Percentiles rank a stretch among this genome's conserved stretches.
Evolutionary conservation across 2,113 vertebrate genomes (phyloP).

Genomic region (Sinosuthora webbiana): DNA sequence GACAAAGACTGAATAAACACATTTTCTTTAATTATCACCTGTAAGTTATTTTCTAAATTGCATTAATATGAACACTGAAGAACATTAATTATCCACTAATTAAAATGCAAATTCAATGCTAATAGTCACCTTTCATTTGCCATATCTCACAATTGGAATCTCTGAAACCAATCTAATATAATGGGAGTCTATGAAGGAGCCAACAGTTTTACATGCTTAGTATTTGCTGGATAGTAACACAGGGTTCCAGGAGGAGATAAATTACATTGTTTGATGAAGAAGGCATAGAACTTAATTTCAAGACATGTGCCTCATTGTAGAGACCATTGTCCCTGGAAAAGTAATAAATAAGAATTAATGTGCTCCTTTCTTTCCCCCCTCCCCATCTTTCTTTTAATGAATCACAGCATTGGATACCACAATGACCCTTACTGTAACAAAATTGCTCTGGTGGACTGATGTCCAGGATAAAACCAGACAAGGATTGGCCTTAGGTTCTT

Average conservation of each 20-base stretch:
- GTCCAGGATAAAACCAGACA: not conserved
- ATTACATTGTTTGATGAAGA: not conserved
- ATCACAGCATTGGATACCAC: not conserved
- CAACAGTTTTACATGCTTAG: not conserved
- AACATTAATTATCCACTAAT: not conserved
- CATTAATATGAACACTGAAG: not conserved
- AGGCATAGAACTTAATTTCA: not conserved
- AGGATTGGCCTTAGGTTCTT: not conserved
- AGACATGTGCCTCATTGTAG: not conserved
- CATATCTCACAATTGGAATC: not conserved
- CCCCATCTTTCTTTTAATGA: not conserved
- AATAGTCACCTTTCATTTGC: not conserved
- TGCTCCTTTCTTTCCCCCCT: rapidly evolving
- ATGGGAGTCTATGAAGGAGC: not conserved
- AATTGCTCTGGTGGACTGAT: not conserved
- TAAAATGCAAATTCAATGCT: slow-evolving; percentile 9
- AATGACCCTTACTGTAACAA: not conserved
- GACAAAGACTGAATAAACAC: not conserved
- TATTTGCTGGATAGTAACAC: not conserved
- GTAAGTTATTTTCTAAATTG: not conserved
- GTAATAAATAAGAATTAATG: not conserved
- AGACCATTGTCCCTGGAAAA: not conserved
- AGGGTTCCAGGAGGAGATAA: not conserved
- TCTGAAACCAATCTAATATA: not conserved
- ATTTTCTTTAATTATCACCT: slow-evolving; percentile 19